A percentile compares a stretch with the other conserved stretches of the same genome.
These are phyloP conservation scores for Helogale parvula DNA, from an alignment of 2,113 vertebrate genomes.

Conservation along the genomic window DNA sequence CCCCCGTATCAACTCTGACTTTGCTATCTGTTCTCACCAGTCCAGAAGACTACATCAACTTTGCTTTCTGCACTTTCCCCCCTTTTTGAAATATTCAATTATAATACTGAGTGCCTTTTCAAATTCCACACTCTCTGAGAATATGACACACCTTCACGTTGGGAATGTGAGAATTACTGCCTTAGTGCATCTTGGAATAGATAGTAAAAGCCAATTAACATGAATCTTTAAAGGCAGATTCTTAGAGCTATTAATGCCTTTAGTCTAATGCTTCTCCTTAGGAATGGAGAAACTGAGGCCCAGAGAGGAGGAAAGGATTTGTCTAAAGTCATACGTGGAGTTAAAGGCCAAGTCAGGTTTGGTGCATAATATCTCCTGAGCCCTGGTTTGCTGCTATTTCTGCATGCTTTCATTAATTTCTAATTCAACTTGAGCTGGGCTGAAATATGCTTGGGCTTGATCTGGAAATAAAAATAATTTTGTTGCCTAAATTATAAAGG, in stretches of 20 bases:
- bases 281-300: neutral
- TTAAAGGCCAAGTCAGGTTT: neutral
- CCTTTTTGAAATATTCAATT: neutral
- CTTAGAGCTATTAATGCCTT: neutral
- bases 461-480: constrained; percentile 41
- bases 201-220: neutral
- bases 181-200: neutral
- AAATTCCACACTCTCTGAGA: neutral
- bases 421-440: neutral
- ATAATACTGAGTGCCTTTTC: neutral
- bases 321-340: neutral
- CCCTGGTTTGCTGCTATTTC: neutral
- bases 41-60: neutral
- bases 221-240: neutral
- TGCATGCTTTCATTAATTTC: constrained; percentile 18
- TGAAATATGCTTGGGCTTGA: neutral
- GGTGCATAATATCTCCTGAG: neutral
- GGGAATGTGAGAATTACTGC: neutral
- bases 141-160: neutral
- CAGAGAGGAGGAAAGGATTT: neutral
- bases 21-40: neutral
- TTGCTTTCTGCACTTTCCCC: neutral
- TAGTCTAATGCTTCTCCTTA: neutral
- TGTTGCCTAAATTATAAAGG: neutral
- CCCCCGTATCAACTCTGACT: neutral